These are phyloP conservation scores for Dolichoris vasculosae DNA, from an alignment of 1,140 invertebrate species.

Conservation along the genomic window DNA sequence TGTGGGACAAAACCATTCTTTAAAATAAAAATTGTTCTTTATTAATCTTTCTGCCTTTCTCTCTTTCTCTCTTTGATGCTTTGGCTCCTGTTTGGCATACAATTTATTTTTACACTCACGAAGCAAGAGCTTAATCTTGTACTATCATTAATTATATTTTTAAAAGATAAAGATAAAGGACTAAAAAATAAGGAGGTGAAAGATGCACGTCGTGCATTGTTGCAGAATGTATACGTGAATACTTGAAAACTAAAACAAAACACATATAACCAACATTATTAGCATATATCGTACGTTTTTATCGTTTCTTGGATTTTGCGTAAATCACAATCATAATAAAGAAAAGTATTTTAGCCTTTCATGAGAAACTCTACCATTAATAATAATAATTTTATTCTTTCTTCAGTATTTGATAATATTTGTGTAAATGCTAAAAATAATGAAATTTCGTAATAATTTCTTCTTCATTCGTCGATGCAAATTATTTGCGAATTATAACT, in stretches of 20 bases:
- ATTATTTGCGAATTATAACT: no score
- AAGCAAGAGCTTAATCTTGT: conserved; percentile 53
- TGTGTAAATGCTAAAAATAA: no score
- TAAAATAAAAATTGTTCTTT: neutral
- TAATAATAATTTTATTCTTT: no score
- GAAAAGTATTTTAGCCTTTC: no score
- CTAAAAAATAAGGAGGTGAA: neutral
- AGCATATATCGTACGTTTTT: neutral
- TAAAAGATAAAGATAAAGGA: neutral
- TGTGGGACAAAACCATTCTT: no score
- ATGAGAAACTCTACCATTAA: no score
- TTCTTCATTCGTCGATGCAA: no score
- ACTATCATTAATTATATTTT: conserved; percentile 57
- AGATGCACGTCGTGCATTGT: neutral
- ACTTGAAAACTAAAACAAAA: neutral
- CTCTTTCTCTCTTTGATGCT: neutral
- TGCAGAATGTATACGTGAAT: neutral
- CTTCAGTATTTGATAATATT: no score
- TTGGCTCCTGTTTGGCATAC: conserved; percentile 50
- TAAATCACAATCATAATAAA: no score
- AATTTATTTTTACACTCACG: conserved; percentile 58
- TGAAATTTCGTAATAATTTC: no score
- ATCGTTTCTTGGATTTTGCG: no score
- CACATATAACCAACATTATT: neutral
- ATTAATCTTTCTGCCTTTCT: neutral